Conservation (phyloP, 2,113 vertebrate genomes). For the Apeltes quadracus region DNA sequence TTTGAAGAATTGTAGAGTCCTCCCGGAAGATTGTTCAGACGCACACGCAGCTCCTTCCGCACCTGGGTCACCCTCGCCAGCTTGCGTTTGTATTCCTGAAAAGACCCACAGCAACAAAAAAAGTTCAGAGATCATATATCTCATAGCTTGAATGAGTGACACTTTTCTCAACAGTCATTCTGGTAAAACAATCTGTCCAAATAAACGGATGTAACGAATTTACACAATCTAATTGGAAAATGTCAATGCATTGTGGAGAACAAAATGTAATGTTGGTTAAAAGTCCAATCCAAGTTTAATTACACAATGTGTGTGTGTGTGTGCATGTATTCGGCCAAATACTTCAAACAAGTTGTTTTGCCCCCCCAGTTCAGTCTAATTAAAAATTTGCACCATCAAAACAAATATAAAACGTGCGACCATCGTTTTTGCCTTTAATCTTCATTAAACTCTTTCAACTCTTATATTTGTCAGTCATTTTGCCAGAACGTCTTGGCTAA, state of each 20-base stretch:
- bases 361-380: background rate
- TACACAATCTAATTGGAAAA: background rate
- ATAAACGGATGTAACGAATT: background rate
- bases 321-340: background rate
- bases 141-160: background rate
- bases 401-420: background rate
- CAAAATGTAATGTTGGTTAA: background rate
- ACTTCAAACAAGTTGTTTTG: background rate
- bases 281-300: background rate
- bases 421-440: background rate
- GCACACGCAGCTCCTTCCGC: slow-evolving; percentile 94
- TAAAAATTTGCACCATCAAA: background rate
- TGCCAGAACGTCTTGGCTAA: background rate
- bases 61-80: slow-evolving; percentile 94
- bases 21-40: slow-evolving; percentile 91
- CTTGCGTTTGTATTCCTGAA: slow-evolving; percentile 97
- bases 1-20: slow-evolving; percentile 89
- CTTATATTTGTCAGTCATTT: background rate
- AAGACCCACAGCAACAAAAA: slow-evolving; percentile 56
- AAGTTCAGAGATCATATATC: slow-evolving; percentile 22
- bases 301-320: background rate
- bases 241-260: background rate
- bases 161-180: background rate
- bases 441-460: background rate
- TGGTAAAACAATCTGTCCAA: background rate